Evolutionary conservation across 2,113 vertebrate species (phyloP).

Genomic region (Peromyscus leucopus): DNA sequence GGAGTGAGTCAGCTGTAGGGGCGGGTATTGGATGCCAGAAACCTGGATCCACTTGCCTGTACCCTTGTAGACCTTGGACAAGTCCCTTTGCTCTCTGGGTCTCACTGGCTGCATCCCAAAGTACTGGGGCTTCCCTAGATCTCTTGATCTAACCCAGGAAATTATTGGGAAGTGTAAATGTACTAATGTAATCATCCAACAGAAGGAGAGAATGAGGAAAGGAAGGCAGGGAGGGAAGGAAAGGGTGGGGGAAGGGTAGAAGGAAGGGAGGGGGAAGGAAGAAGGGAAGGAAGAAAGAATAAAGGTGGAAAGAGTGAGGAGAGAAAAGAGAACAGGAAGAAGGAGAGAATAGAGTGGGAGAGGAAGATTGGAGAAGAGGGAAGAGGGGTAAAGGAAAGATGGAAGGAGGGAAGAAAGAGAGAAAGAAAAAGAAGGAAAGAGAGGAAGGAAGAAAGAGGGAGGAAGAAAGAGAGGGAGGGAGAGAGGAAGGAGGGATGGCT

Average conservation of each 20-base stretch:
- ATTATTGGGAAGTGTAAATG: neutral
- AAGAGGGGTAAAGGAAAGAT: no score
- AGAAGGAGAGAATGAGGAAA: no score
- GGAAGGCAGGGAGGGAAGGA: no score
- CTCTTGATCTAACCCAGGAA: neutral
- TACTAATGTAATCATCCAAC: no score
- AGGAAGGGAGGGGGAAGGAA: fast-evolving
- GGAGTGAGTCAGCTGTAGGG: fast-evolving
- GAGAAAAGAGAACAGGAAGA: no score
- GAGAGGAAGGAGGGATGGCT: fast-evolving
- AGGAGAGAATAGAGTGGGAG: fast-evolving
- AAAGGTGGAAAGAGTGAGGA: fast-evolving
- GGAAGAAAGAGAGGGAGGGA: no score
- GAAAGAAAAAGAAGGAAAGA: fast-evolving
- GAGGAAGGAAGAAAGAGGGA: no score
- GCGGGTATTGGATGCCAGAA: neutral
- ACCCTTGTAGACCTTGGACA: no score
- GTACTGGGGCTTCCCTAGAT: neutral
- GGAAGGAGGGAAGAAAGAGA: fast-evolving
- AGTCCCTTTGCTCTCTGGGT: neutral
- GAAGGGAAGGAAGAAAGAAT: no score
- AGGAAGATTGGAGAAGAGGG: fast-evolving
- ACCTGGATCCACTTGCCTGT: neutral
- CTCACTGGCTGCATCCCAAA: neutral
- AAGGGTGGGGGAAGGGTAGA: no score